These are phyloP conservation scores for Leucophenga maculata DNA, from an alignment of 2,888 invertebrate genomes.

Conservation along the genomic window DNA sequence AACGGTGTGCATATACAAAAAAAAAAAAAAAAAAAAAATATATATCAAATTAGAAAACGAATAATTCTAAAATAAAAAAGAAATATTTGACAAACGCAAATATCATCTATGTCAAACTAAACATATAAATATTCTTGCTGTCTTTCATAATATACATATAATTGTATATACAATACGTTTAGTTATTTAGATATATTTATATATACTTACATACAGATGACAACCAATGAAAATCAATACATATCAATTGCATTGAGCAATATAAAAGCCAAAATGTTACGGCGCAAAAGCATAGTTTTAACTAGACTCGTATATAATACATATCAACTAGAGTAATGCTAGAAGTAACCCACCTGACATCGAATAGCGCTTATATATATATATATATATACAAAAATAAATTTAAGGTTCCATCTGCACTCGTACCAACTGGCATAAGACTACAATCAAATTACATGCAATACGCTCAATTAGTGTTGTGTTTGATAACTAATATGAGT, in stretches of 20 bases:
- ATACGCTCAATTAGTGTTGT: too few relatives aligned
- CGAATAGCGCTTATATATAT: too few relatives aligned
- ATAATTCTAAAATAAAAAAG: constrained; percentile 18
- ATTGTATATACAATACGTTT: constrained; percentile 28
- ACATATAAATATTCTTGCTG: constrained; percentile 60
- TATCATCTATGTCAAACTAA: constrained; percentile 54
- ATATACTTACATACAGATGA: constrained; percentile 35
- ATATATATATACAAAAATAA: too few relatives aligned
- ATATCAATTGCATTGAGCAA: constrained; percentile 63
- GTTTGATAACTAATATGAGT: too few relatives aligned
- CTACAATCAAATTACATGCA: too few relatives aligned
- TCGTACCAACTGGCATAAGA: too few relatives aligned
- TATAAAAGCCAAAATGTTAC: constrained; percentile 33
- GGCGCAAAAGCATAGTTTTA: constrained; percentile 29
- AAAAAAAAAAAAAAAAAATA: constrained; percentile 17
- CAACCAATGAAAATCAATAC: constrained; percentile 69
- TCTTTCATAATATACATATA: constrained; percentile 5
- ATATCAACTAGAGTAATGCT: too few relatives aligned
- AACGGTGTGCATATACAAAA: constrained; percentile 58
- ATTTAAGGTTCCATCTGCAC: too few relatives aligned
- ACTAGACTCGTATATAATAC: constrained; percentile 29
- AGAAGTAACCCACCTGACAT: too few relatives aligned
- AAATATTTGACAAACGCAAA: neutral
- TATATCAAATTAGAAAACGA: constrained; percentile 42
- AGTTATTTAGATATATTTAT: constrained; percentile 23